Evolutionary conservation across 2,888 invertebrate species (phyloP), one percentile per base, ranked within the genome.

Genomic region (Deilephila porcellus): DNA sequence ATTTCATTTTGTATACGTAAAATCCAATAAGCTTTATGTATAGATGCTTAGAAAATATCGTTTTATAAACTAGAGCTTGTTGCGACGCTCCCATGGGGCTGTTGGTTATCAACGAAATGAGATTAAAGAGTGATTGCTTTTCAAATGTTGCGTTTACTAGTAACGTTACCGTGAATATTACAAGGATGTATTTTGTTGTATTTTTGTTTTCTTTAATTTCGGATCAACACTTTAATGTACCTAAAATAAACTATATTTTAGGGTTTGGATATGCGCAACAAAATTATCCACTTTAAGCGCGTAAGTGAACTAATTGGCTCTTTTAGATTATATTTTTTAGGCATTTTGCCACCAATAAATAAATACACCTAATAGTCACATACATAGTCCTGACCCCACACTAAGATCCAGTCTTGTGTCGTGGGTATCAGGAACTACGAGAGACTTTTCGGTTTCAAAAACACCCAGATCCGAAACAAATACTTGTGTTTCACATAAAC

Each of bases 81-180:
- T 56, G 37, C 11, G 52, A 6, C 20, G 45, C 20, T 29, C 67
- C 17, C 67, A 17, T 52, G 67, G 17, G 67, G 17, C 67, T 19
- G 45, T 52, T 67, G 25, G 45, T 20, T 45, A 3, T 25, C 52
- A 52, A 67, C 67, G 25, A 52, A 67, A 67, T 67, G 29, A 52
- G 20, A 64, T 64, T 67, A 67, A 25, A 67, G 67, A 67, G 64
- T 45, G 67, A 67, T 52, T 67, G 67, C 67, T 67, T 67, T 45
- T 25, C 67, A 52, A 67, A 67, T 25, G 52, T 25, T 67, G 64
- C 20, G 52, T 67, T 45, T 67, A 52, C 25, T 67, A 67, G 25
- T 17, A 52, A 52, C 19, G 52, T 52, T 52, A 67, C 45, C 67
- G 45, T 67, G 6, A 67, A 67, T 52, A 67, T 17, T 17, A 56